phyloP scores from a whole-genome alignment of 2,888 invertebrate species.

The Epistrophe grossulariae region DNA sequence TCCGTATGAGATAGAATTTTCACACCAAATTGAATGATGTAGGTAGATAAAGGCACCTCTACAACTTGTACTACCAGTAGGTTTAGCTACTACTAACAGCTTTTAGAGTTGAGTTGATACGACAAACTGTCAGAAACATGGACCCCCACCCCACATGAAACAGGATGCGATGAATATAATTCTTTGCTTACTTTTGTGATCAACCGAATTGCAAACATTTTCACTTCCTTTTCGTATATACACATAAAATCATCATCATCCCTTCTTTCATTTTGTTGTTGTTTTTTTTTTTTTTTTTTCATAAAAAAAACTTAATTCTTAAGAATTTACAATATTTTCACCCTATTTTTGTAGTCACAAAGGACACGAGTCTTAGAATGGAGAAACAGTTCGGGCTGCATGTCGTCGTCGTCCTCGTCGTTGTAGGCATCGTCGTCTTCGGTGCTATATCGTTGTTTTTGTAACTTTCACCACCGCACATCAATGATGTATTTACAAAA shows the following conservation, averaged over 20 bases:
- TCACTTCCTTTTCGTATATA: conserved; percentile 26
- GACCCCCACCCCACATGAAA: neutral
- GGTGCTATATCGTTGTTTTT: neutral
- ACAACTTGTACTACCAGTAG: neutral
- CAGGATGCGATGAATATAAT: conserved; percentile 38
- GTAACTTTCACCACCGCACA: conserved; percentile 21
- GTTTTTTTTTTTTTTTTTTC: neutral
- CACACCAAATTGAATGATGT: conserved; percentile 61
- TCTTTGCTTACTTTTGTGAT: conserved; percentile 63
- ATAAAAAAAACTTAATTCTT: conserved; percentile 5
- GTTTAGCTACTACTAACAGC: neutral
- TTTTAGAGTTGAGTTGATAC: conserved; percentile 7
- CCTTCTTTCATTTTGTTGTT: neutral
- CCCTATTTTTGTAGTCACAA: conserved; percentile 11
- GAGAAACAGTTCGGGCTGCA: neutral
- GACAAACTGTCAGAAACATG: conserved; percentile 33
- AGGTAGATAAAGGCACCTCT: neutral
- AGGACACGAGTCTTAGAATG: neutral
- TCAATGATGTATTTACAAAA: conserved; percentile 11
- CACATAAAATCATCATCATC: conserved; percentile 19
- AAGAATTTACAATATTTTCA: conserved; percentile 26
- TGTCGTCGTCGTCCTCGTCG: neutral
- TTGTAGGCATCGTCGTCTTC: neutral
- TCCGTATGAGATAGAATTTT: conserved; percentile 61
- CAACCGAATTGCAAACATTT: conserved; percentile 61